A percentile compares a stretch with the other conserved stretches of the same genome.
phyloP scores from a whole-genome alignment of 35 echinoderm and acorn worm species.

The Ptychodera flava region DNA sequence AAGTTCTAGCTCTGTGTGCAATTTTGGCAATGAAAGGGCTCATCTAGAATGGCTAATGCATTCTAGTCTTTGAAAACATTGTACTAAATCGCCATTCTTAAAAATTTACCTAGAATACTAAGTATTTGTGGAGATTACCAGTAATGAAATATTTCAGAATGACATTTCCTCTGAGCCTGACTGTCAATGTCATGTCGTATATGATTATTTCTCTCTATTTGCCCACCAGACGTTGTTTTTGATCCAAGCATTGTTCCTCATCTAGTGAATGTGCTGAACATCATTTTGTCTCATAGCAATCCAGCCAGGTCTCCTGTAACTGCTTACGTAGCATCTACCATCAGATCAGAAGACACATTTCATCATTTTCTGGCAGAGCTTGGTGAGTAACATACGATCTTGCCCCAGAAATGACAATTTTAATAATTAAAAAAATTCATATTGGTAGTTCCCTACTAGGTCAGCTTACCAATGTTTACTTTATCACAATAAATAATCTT shows the following conservation, averaged over 20 bases:
- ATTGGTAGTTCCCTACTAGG: background rate
- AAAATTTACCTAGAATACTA: background rate
- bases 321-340: constrained; percentile 51
- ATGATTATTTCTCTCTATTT: background rate
- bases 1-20: too few relatives aligned
- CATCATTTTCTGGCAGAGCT: constrained; percentile 30
- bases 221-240: background rate
- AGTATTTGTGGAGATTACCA: background rate
- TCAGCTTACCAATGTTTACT: background rate
- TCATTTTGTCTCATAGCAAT: background rate
- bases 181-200: background rate
- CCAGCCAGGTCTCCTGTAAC: background rate
- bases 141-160: background rate
- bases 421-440: background rate
- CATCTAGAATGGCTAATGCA: too few relatives aligned
- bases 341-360: constrained; percentile 54
- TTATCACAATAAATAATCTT: background rate
- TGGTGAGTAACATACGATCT: constrained; percentile 12
- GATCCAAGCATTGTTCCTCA: background rate
- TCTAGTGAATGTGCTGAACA: background rate
- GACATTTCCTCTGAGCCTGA: background rate
- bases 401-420: too few relatives aligned
- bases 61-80: background rate
- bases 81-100: background rate
- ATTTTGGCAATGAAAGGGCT: too few relatives aligned